Evolutionary conservation across 2,888 invertebrate species (phyloP).

Genomic region (Dicyrtomina minuta): DNA sequence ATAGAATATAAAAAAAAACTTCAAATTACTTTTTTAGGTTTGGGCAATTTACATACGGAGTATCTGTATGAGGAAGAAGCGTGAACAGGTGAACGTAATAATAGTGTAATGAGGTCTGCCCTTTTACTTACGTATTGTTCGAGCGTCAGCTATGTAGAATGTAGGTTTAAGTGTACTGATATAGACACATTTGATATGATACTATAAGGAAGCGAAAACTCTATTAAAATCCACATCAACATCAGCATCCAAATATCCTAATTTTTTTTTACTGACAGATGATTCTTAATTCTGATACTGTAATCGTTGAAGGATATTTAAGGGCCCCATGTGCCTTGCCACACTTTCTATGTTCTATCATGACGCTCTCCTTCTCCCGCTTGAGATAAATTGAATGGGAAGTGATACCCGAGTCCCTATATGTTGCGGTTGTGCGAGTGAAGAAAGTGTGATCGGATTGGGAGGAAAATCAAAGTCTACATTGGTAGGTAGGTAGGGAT

Average conservation of each 20-base stretch:
- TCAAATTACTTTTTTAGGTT: too few species aligned
- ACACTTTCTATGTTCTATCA: not conserved
- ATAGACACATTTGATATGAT: not conserved
- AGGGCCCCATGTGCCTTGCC: constrained; percentile 9
- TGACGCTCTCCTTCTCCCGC: too few species aligned
- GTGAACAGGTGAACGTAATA: too few species aligned
- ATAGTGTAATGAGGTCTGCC: too few species aligned
- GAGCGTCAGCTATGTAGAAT: too few species aligned
- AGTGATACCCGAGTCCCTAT: constrained; percentile 4
- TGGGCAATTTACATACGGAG: too few species aligned
- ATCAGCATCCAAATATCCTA: too few species aligned
- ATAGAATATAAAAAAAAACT: too few species aligned
- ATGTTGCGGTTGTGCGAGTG: not conserved
- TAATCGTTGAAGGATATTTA: constrained; percentile 10
- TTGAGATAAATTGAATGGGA: not conserved
- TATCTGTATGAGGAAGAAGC: too few species aligned
- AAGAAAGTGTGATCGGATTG: not conserved
- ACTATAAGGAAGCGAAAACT: not conserved
- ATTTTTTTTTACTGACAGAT: constrained; percentile 3
- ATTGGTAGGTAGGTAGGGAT: not conserved
- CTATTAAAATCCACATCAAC: not conserved
- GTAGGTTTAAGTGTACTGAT: not conserved
- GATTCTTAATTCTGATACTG: constrained; percentile 12
- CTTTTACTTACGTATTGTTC: too few species aligned
- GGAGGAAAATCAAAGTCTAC: not conserved